Percentiles rank a stretch among this genome's conserved stretches.
Conservation (phyloP, 1,140 invertebrate genomes). For the Lepidostoma basale region DNA sequence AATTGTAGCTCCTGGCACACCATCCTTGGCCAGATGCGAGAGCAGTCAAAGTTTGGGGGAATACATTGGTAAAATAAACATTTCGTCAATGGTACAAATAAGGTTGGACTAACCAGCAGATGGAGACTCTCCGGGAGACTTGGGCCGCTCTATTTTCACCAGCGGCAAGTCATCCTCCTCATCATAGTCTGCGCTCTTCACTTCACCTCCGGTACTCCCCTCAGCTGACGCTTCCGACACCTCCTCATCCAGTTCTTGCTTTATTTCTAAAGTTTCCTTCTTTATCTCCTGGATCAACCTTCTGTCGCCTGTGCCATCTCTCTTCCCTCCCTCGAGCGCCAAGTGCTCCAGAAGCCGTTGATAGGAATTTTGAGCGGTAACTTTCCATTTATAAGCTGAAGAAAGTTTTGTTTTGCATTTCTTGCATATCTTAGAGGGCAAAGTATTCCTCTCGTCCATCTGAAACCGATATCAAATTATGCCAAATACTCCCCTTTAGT, state of each 20-base stretch:
- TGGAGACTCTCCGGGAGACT: too few relatives aligned
- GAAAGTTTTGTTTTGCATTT: background rate
- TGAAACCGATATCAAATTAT: background rate
- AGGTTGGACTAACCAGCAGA: too few relatives aligned
- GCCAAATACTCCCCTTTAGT: too few relatives aligned
- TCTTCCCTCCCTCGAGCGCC: background rate
- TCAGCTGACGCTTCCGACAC: too few relatives aligned
- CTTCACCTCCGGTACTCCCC: background rate
- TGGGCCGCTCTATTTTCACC: too few relatives aligned
- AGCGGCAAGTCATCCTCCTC: slow-evolving; percentile 1
- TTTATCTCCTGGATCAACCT: background rate
- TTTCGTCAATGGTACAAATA: too few relatives aligned
- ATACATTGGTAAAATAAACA: too few relatives aligned
- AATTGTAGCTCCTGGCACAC: too few relatives aligned
- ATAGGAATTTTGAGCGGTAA: background rate
- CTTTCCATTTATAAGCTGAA: slow-evolving; percentile 1
- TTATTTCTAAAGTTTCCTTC: background rate
- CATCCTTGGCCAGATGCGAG: too few relatives aligned
- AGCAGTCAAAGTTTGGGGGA: too few relatives aligned
- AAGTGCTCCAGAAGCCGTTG: background rate
- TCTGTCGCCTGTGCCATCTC: background rate
- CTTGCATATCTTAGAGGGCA: slow-evolving; percentile 1
- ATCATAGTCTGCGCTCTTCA: background rate
- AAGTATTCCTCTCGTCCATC: background rate
- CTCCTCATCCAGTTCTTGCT: too few relatives aligned